Conservation (phyloP, 2,888 invertebrate genomes). For the Drosophila borealis region DNA sequence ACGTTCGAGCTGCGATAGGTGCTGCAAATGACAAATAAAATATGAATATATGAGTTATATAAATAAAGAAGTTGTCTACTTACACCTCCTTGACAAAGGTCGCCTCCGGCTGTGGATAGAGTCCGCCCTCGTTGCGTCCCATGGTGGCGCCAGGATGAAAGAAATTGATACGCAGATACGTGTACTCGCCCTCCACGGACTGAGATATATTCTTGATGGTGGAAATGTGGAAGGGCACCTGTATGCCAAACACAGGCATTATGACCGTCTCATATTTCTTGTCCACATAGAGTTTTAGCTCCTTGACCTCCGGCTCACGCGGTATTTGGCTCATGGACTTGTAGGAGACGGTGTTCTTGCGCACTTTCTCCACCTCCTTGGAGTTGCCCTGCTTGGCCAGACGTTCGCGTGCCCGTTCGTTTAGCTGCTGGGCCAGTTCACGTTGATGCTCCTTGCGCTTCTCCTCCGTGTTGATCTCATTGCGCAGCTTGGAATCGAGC, state of each 20-base stretch:
- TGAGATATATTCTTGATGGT: conserved; percentile 99
- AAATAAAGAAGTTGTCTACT: conserved; percentile 83
- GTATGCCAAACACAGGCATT: conserved; percentile 97
- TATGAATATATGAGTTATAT: neutral
- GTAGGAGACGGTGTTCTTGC: conserved; percentile 98
- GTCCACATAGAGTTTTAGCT: conserved; percentile 97
- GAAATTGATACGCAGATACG: conserved; percentile 98
- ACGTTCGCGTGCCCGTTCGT: conserved; percentile 96
- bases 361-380: conserved; percentile 94
- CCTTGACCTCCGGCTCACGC: conserved; percentile 95
- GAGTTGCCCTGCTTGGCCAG: conserved; percentile 94
- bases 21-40: conserved; percentile 85
- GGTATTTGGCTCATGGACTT: conserved; percentile 97
- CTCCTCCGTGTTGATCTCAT: conserved; percentile 98
- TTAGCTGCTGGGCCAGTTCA: conserved; percentile 94
- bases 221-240: conserved; percentile 99
- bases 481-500: conserved; percentile 95
- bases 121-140: conserved; percentile 95
- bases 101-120: conserved; percentile 97
- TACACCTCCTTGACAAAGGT: conserved; percentile 99
- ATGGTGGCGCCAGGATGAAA: conserved; percentile 99
- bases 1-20: conserved; percentile 99
- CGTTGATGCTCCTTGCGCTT: conserved; percentile 98
- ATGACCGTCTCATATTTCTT: conserved; percentile 99
- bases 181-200: conserved; percentile 98